Evolutionary conservation across 2,888 invertebrate genomes (phyloP), one percentile per base, ranked within the genome.

Genomic region (Pollenia labialis): DNA sequence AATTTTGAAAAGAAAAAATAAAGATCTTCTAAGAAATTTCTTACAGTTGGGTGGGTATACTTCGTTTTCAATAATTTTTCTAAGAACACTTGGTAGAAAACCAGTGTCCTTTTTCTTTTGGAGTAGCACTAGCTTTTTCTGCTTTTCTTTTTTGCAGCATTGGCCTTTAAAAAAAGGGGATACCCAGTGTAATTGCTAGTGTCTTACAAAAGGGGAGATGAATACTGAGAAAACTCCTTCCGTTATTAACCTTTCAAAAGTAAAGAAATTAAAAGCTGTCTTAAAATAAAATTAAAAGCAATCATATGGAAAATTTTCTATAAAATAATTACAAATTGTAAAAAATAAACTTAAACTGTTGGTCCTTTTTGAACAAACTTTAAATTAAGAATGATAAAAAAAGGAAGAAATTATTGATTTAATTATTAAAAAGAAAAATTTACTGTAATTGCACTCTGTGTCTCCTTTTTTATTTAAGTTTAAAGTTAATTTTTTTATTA

Each of bases 361-460:
- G 50, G 60, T 50, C 9, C n/a, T 48, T 44, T 44, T n/a, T 69
- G 68, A 10, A 7, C 40, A 64, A 23, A 11, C 9, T 40, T 44
- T 6, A 52, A 62, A 48, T 64, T 32, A 52, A 32, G 75, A 42
- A 71, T 16, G 69, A 66, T 60, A 62, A 56, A 6, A 14, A 52
- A 52, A 16, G 2, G 10, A 16, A 40, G 32, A 72, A 60, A 60
- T 16, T 16, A 10, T 40, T 2, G 23, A 23, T 23, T 89, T 89
- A 88, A 91, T 90, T 23, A 48, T 32, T 48, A 50, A 9, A 48
- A 76, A 62, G 75, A 10, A 56, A 18, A 56, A 8, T 2, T 89
- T 89, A 89, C 90, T 90, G 92, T 92, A 92, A 92, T 92, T 92
- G 91, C 92, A 92, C 92, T 92, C 90, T 91, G 92, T 92, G 92